Evolutionary conservation across 2,797 vertebrate genomes (phyloP).

Genomic region (Hephaestus fuliginosus): DNA sequence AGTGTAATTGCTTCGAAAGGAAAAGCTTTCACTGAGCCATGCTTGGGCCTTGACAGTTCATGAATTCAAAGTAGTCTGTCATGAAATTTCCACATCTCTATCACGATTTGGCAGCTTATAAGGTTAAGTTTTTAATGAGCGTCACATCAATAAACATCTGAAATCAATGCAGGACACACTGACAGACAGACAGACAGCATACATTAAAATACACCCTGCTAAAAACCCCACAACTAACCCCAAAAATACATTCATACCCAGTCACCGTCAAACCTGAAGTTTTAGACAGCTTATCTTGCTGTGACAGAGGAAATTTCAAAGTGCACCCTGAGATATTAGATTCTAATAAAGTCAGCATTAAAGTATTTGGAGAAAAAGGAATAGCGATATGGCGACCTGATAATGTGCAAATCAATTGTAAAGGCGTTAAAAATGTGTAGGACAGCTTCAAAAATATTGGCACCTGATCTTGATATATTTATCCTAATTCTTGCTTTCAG

Average conservation of each 20-base stretch:
- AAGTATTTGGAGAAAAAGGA: constrained; percentile 36
- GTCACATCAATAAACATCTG: constrained; percentile 38
- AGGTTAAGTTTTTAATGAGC: constrained; percentile 42
- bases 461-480: background rate
- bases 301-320: constrained; percentile 31
- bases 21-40: constrained; percentile 39
- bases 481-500: background rate
- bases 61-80: constrained; percentile 56
- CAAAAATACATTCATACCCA: constrained; percentile 12
- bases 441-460: background rate
- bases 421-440: constrained; percentile 16
- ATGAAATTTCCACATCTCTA: constrained; percentile 43
- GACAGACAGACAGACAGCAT: background rate
- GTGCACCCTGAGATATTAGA: constrained; percentile 19
- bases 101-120: constrained; percentile 35
- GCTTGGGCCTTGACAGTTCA: constrained; percentile 46
- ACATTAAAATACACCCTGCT: constrained; percentile 9
- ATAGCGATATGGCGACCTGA: background rate
- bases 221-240: constrained; percentile 5
- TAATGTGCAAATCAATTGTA: constrained; percentile 3
- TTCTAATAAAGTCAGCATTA: constrained; percentile 50
- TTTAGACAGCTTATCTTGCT: constrained; percentile 23
- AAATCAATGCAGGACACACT: constrained; percentile 11
- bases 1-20: constrained; percentile 54
- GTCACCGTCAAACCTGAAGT: constrained; percentile 25